Percentiles rank a stretch among this genome's conserved stretches.
phyloP scores from a whole-genome alignment of 1,140 invertebrate species.

The Aphaenogaster ashmeadi region DNA sequence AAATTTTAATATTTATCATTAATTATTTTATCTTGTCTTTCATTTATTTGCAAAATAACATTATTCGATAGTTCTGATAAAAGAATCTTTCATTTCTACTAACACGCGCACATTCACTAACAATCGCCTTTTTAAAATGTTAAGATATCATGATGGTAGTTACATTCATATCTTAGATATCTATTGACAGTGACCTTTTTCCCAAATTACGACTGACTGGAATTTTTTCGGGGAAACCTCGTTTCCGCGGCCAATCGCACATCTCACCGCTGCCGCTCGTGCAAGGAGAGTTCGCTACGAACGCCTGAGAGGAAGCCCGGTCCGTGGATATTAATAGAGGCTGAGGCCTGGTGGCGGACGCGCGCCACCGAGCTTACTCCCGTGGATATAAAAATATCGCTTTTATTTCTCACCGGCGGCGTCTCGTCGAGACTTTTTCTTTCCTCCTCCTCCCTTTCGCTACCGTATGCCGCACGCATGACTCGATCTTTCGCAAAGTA shows the following conservation, averaged over 20 bases:
- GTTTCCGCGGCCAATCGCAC: neutral
- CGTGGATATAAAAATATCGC: constrained; percentile 85
- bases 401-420: constrained; percentile 79
- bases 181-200: neutral
- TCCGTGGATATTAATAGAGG: constrained; percentile 86
- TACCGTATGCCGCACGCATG: constrained; percentile 12
- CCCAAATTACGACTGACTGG: neutral
- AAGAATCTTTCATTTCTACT: neutral
- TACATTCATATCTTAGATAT: neutral
- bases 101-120: neutral
- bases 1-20: neutral
- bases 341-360: constrained; percentile 81
- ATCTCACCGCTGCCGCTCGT: neutral
- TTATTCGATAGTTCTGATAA: neutral
- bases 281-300: constrained; percentile 45
- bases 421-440: constrained; percentile 64
- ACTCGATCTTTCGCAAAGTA: constrained; percentile 29
- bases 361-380: constrained; percentile 80
- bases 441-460: neutral
- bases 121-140: neutral
- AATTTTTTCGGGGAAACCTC: neutral
- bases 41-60: neutral
- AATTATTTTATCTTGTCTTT: neutral
- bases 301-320: constrained; percentile 78
- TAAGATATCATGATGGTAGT: neutral